Conservation (phyloP, 2,888 invertebrate genomes). For the Leptarthrus brevirostris region DNA sequence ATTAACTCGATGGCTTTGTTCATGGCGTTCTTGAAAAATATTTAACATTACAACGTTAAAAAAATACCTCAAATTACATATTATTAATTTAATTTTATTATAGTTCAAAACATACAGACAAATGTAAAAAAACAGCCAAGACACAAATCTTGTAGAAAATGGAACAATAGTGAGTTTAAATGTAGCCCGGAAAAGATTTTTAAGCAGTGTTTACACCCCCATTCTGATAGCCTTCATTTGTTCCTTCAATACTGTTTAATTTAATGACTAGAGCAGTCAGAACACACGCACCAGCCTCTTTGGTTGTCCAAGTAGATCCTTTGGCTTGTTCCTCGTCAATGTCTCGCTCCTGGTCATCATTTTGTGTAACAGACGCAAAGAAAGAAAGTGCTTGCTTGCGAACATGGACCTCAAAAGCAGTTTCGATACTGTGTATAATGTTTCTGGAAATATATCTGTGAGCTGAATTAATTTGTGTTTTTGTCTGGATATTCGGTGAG, state of each 20-base stretch:
- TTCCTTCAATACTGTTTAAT: constrained; percentile 59
- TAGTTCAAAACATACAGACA: too few relatives aligned
- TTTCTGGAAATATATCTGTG: constrained; percentile 62
- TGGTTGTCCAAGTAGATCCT: constrained; percentile 63
- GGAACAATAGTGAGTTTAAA: background rate
- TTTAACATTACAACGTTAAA: too few relatives aligned
- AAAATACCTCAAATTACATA: too few relatives aligned
- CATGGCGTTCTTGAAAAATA: too few relatives aligned
- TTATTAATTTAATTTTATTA: too few relatives aligned
- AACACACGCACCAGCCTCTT: constrained; percentile 67
- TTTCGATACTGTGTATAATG: constrained; percentile 63
- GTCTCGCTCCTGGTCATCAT: constrained; percentile 46
- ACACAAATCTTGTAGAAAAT: constrained; percentile 2
- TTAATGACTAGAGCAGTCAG: constrained; percentile 65
- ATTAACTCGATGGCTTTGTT: too few relatives aligned
- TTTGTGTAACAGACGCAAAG: constrained; percentile 39
- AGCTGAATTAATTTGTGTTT: constrained; percentile 60
- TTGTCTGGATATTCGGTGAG: constrained; percentile 63
- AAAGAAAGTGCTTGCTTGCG: constrained; percentile 64
- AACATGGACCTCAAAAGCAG: constrained; percentile 66
- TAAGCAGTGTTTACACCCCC: constrained; percentile 3
- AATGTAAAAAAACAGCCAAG: background rate
- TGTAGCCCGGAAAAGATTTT: too few relatives aligned
- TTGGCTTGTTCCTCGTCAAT: constrained; percentile 35
- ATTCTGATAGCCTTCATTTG: background rate